Evolutionary conservation across 1,140 invertebrate species (phyloP), one percentile per base, ranked within the genome.

Genomic region (Drosophila neocordata): DNA sequence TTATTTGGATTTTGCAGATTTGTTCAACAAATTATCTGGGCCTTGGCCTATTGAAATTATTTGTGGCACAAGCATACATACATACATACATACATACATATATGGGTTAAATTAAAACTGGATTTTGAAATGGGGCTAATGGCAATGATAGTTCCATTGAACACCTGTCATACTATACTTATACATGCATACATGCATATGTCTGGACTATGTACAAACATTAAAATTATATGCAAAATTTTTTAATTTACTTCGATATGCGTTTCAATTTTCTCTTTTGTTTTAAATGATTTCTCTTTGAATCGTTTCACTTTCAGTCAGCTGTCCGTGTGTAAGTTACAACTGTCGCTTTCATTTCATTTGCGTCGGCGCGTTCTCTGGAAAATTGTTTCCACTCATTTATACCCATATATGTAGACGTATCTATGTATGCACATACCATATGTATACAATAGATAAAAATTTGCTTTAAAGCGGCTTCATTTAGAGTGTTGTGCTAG

Each of bases 301-400:
- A 48, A 48, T 13, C 15, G 75, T 75, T 41, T 44, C 48, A 83
- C 57, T 75, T 79, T 77, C 58, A 65, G 67, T 64, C 85, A 58
- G 79, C 48, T 80, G 77, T 73, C 73, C 77, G 53, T 31, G 38
- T 60, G 63, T 31, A 31, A 31, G 27, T 63, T 57, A 58, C 13
- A 55, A 85, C 81, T 84, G 77, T 84, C 81, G 73, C 55, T 84
- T 84, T 84, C 81, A 68, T 55, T 85, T 75, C 55, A 69, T 48
- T 51, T 85, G 70, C 71, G 62, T 15, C 58, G 67, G 63, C 73
- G 78, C 77, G 41, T 48, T 81, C 73, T 85, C 64, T 44, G 35
- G 15, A 41, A 67, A 38, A 72, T 20, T 53, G 52, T 44, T 59
- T 78, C 73, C 59, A 63, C 15, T 48, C 41, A 48, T 48, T 48